Evolutionary conservation across 2,797 vertebrate genomes (phyloP).

Genomic region (Mico argentatus): DNA sequence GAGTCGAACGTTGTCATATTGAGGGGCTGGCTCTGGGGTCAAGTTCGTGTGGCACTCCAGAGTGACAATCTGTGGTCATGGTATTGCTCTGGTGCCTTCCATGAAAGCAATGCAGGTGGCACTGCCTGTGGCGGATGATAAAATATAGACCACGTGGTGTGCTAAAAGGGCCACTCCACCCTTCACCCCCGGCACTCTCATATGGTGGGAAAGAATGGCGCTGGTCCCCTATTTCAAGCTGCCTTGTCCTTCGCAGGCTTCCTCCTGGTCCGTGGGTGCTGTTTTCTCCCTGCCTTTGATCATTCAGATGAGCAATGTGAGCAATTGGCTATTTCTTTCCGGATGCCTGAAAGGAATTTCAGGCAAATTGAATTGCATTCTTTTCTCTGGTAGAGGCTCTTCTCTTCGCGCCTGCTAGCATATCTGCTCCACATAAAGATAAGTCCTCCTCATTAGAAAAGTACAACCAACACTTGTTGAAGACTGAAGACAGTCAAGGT

Average conservation of each 20-base stretch:
- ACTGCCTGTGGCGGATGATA: rapidly evolving
- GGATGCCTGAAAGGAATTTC: background rate
- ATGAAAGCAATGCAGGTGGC: background rate
- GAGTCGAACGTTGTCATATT: background rate
- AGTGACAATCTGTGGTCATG: background rate
- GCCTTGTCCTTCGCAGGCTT: background rate
- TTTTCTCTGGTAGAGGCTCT: background rate
- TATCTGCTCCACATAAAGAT: rapidly evolving
- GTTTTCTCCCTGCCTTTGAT: background rate
- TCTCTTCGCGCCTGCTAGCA: rapidly evolving
- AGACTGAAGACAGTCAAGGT: background rate
- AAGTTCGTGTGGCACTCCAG: background rate
- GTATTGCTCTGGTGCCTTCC: background rate
- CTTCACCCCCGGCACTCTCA: background rate
- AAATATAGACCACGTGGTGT: rapidly evolving
- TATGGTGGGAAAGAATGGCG: rapidly evolving
- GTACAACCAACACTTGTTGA: rapidly evolving
- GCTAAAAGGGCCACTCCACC: background rate
- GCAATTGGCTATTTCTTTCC: background rate
- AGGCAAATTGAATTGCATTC: background rate
- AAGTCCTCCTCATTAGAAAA: background rate
- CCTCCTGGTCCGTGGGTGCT: rapidly evolving
- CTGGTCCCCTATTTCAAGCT: background rate
- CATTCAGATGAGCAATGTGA: rapidly evolving
- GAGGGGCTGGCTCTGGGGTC: background rate